Base-by-base conservation (phyloP, 2,113 vertebrate genomes). In the Siniperca knerii region DNA sequence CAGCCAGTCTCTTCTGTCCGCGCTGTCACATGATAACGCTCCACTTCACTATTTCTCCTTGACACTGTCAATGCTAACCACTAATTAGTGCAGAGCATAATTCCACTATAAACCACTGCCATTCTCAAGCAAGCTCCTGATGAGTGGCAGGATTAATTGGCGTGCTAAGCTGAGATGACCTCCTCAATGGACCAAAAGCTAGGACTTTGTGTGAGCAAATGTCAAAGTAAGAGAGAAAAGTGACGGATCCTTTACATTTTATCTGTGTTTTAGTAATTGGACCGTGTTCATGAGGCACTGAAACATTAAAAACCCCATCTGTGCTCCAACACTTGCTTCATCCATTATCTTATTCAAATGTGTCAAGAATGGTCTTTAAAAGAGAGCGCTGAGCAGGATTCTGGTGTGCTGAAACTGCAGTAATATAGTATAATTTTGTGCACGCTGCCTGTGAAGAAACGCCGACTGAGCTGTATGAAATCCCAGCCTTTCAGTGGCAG, bases 121-220 rank as follows among this genome's bases (percentile, higher is more conserved):
- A 77, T 89, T 86, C 71, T 82, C 68, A 60, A 64, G 64, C 80
- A 86, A 57, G 72, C 78, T 82, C 79, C 54, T 70, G 81, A 87
- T 92, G 93, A 94, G 86, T 93, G 89, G 85, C 92, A 87, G 91
- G 90, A 94, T 93, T 93, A 94, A 95, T 93, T 93, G 93, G 75
- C 40, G 23, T 70, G 65, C 75, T 87, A 85, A 89, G 42, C 88
- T 74, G 85, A 44, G 67, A 86, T 90, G 90, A 93, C 83, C 92
- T 77, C 79, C 64, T 85, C 78, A 75, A 4, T 44, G 69, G 87
- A 83, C 82, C 75, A 42, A 74, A 81, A 77, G 42, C 76, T 65
- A 52, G 52, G 76, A 82, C 84, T 87, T 60, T 46, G 70, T 78
- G 68, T 29, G 37, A 79, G 75, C 15, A 68, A 89, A 84, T 68